Evolutionary conservation across 2,797 vertebrate species (phyloP).

Genomic region (Lerista edwardsae): DNA sequence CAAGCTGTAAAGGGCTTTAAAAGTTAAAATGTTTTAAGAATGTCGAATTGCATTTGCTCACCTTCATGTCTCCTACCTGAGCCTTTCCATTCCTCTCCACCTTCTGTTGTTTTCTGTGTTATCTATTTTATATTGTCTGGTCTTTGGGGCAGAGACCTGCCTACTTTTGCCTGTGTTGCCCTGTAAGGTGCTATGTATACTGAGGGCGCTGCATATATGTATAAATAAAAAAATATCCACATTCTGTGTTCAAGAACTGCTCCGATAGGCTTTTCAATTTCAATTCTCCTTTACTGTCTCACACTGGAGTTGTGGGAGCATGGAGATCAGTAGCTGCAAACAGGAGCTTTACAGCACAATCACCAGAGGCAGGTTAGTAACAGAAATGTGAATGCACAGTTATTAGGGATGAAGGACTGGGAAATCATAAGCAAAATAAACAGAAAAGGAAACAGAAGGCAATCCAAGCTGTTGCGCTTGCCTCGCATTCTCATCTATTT

Average conservation of each 20-base stretch:
- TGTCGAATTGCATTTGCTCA: background rate
- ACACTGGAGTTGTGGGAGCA: background rate
- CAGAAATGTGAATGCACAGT: background rate
- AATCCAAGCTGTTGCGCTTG: slow-evolving; percentile 61
- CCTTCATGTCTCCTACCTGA: too few relatives aligned
- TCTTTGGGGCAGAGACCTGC: background rate
- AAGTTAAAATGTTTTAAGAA: too few relatives aligned
- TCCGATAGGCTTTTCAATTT: background rate
- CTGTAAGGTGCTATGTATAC: background rate
- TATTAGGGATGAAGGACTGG: slow-evolving; percentile 46
- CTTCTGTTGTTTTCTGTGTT: background rate
- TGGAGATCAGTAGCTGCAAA: background rate
- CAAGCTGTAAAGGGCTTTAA: too few relatives aligned
- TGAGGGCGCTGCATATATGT: too few relatives aligned
- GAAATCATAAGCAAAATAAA: slow-evolving; percentile 50
- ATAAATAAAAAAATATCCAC: too few relatives aligned
- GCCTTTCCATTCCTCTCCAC: background rate
- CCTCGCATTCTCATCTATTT: slow-evolving; percentile 42
- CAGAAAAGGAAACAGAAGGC: slow-evolving; percentile 66
- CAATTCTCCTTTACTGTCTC: background rate
- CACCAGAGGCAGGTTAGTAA: slow-evolving; percentile 32
- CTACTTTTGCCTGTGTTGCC: background rate
- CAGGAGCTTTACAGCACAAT: background rate
- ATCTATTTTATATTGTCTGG: background rate
- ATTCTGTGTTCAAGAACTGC: background rate